Conservation (phyloP, 1,140 invertebrate genomes). For the Acromyrmex heyeri region DNA sequence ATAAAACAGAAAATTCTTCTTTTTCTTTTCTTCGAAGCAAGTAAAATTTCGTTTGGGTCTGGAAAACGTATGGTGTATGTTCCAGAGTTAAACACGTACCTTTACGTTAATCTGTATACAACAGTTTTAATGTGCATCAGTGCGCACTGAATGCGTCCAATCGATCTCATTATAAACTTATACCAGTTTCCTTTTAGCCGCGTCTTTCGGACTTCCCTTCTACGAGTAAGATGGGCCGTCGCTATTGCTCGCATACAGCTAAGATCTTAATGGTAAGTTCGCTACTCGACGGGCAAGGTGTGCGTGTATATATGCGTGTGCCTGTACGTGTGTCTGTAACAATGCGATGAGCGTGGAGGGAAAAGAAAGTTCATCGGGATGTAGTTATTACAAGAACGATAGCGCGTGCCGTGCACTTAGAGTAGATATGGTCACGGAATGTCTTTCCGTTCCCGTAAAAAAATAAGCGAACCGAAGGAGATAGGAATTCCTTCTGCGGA, state of each 20-base stretch:
- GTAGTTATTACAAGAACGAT: constrained; percentile 24
- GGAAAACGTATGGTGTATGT: no score
- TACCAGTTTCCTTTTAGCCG: neutral
- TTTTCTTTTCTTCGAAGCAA: no score
- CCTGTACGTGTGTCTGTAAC: neutral
- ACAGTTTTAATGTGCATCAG: no score
- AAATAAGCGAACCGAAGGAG: constrained; percentile 19
- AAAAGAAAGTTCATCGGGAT: constrained; percentile 32
- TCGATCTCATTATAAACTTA: neutral
- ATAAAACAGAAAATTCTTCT: no score
- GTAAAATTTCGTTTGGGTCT: no score
- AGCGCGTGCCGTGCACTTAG: constrained; percentile 6
- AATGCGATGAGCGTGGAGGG: constrained; percentile 37
- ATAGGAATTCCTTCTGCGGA: constrained; percentile 21
- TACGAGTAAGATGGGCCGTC: neutral
- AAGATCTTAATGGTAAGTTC: constrained; percentile 34
- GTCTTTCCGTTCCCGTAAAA: constrained; percentile 10
- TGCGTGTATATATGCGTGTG: constrained; percentile 1
- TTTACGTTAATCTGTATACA: no score
- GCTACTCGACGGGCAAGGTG: constrained; percentile 1
- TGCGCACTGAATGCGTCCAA: no score
- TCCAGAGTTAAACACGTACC: no score
- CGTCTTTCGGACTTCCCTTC: neutral
- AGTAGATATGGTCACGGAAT: constrained; percentile 36
- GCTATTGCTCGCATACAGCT: constrained; percentile 36